A percentile compares a stretch with the other conserved stretches of the same genome.
phyloP scores from a whole-genome alignment of 2,888 invertebrate species.

The Luperina nickerlii region DNA sequence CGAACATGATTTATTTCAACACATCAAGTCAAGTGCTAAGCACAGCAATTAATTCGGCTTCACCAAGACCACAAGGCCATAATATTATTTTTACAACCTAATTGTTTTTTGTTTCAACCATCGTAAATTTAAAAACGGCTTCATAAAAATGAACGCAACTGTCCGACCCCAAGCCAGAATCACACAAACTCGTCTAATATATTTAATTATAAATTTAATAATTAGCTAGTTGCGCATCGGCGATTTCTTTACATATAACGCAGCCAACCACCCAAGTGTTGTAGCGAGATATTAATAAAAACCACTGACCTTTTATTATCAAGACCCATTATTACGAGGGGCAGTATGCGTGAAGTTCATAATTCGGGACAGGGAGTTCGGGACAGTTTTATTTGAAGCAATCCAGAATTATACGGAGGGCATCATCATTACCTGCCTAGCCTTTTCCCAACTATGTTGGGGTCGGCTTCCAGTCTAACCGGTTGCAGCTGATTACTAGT shows the following conservation, averaged over 20 bases:
- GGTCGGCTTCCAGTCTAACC: too few relatives aligned
- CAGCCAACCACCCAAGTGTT: constrained; percentile 74
- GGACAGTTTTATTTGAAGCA: constrained; percentile 22
- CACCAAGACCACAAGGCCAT: constrained; percentile 47
- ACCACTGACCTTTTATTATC: constrained; percentile 58
- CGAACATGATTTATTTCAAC: constrained; percentile 39
- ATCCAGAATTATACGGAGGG: neutral
- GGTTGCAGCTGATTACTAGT: too few relatives aligned
- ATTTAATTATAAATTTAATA: constrained; percentile 86
- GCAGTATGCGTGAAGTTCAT: constrained; percentile 51
- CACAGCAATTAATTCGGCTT: constrained; percentile 36
- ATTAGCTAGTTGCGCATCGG: constrained; percentile 80
- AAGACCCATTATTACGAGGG: constrained; percentile 59
- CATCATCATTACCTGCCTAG: too few relatives aligned
- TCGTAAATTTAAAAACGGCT: constrained; percentile 61
- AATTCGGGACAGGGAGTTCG: constrained; percentile 44
- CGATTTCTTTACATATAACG: constrained; percentile 61
- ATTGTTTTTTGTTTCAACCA: constrained; percentile 62
- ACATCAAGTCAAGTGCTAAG: constrained; percentile 47
- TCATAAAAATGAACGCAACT: constrained; percentile 65
- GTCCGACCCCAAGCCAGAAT: constrained; percentile 60
- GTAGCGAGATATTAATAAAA: constrained; percentile 78
- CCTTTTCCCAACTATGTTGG: too few relatives aligned
- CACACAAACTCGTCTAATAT: constrained; percentile 75
- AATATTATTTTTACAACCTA: constrained; percentile 60